These are phyloP conservation scores for Synanthedon andrenaeformis DNA, from an alignment of 2,888 invertebrate genomes.

Conservation along the genomic window DNA sequence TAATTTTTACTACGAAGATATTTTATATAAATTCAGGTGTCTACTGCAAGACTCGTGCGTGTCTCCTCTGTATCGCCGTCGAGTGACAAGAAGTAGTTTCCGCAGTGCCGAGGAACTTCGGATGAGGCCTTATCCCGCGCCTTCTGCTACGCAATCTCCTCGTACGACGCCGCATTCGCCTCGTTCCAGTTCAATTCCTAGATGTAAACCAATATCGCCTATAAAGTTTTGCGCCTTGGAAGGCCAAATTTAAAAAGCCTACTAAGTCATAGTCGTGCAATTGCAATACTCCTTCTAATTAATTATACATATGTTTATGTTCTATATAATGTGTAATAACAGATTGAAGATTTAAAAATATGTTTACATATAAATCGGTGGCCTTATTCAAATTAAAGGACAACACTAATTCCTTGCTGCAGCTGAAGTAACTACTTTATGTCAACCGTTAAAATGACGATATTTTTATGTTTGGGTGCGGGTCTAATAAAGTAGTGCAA, in stretches of 20 bases:
- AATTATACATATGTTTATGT: too few species aligned
- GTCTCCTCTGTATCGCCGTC: constrained; percentile 43
- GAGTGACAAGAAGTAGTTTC: constrained; percentile 38
- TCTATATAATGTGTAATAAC: too few species aligned
- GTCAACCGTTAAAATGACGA: too few species aligned
- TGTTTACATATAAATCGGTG: too few species aligned
- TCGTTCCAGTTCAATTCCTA: constrained; percentile 42
- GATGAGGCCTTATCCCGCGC: constrained; percentile 35
- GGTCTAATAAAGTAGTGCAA: too few species aligned
- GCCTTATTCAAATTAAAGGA: too few species aligned
- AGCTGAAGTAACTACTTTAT: too few species aligned
- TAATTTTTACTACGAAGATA: too few species aligned
- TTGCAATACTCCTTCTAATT: too few species aligned
- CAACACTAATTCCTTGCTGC: too few species aligned
- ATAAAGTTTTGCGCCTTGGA: constrained; percentile 29
- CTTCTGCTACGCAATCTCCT: constrained; percentile 13
- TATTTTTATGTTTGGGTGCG: too few species aligned
- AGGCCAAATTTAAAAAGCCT: constrained; percentile 5
- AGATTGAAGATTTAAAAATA: too few species aligned
- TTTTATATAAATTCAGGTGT: constrained; percentile 29
- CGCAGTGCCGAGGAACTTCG: constrained; percentile 55
- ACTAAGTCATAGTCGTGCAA: not conserved
- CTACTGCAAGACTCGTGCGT: constrained; percentile 49
- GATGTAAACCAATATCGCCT: constrained; percentile 31
- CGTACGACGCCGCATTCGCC: constrained; percentile 16